Conservation (phyloP, 1,140 invertebrate species). For the Conopomorpha cramerella region DNA sequence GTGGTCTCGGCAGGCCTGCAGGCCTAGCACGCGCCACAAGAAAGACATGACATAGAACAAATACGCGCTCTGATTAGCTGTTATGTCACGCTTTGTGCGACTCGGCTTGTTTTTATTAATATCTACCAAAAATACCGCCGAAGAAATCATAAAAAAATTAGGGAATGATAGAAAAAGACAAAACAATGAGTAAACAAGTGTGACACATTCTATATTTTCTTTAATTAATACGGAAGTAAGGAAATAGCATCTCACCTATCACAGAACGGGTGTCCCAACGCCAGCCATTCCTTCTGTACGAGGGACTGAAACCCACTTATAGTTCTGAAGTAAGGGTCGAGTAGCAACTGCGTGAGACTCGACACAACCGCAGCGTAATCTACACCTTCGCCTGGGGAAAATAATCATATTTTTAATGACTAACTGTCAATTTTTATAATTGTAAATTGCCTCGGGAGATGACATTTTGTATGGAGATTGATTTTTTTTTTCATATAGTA, state of each 20-base stretch:
- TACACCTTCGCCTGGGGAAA: constrained; percentile 73
- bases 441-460: too few relatives aligned
- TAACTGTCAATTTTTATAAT: not conserved
- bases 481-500: not conserved
- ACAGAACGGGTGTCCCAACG: constrained; percentile 86
- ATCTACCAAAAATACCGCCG: constrained; percentile 1
- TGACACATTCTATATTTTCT: too few relatives aligned
- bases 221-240: too few relatives aligned
- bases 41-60: too few relatives aligned
- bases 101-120: too few relatives aligned
- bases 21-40: too few relatives aligned
- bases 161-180: too few relatives aligned
- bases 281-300: constrained; percentile 94
- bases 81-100: too few relatives aligned
- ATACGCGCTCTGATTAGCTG: too few relatives aligned
- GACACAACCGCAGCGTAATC: constrained; percentile 89
- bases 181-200: too few relatives aligned
- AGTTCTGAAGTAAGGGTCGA: constrained; percentile 85
- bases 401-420: constrained; percentile 7
- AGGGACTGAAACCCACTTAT: constrained; percentile 89
- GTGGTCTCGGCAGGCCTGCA: too few relatives aligned
- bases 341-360: constrained; percentile 81
- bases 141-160: not conserved
- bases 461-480: too few relatives aligned
- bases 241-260: constrained; percentile 58